These are phyloP conservation scores for Hipposideros larvatus DNA, from an alignment of 2,797 vertebrate genomes.

Conservation along the genomic window DNA sequence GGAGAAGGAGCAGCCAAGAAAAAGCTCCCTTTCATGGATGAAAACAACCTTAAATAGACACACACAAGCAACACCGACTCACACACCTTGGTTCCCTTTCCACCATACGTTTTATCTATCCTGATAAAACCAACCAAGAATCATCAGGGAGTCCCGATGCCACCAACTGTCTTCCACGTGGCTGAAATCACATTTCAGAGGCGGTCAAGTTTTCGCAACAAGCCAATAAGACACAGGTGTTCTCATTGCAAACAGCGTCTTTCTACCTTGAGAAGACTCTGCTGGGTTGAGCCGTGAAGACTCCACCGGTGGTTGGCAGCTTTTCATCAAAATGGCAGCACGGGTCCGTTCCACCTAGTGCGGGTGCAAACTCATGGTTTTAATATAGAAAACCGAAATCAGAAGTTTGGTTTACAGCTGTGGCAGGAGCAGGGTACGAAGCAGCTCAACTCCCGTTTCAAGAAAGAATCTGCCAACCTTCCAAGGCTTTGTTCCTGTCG, in stretches of 20 bases:
- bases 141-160: accelerated
- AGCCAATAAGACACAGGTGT: too few species aligned
- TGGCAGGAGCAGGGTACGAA: neutral
- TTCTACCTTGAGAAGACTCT: neutral
- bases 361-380: neutral
- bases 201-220: neutral
- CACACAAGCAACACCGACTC: neutral
- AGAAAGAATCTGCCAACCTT: neutral
- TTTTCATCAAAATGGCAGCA: too few species aligned
- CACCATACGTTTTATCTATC: too few species aligned
- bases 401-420: neutral
- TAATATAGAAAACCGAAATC: neutral
- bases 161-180: accelerated
- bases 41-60: too few species aligned
- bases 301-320: too few species aligned
- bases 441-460: neutral
- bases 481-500: too few species aligned
- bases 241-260: neutral
- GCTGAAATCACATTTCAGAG: accelerated
- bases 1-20: neutral
- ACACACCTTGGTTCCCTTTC: neutral
- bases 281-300: too few species aligned
- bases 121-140: neutral
- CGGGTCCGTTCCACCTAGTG: too few species aligned
- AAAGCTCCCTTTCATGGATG: neutral